These are phyloP conservation scores for Cheilosia grossa DNA, from an alignment of 2,888 invertebrate species.

Conservation along the genomic window DNA sequence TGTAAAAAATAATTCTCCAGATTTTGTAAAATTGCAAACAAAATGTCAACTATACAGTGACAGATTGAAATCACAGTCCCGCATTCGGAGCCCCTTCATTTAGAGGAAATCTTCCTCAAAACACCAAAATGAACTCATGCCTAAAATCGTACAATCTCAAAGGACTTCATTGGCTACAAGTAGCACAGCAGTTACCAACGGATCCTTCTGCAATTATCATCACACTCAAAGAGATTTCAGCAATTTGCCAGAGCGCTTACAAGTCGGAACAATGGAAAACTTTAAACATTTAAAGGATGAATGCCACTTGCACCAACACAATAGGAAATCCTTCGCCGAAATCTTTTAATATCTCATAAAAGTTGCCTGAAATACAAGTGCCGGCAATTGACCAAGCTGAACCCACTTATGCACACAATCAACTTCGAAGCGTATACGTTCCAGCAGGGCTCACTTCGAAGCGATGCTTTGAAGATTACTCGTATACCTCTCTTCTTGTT, in stretches of 20 bases:
- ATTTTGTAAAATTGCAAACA: no score
- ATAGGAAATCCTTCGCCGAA: background rate
- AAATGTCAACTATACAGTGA: no score
- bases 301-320: background rate
- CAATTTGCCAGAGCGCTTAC: slow-evolving; percentile 3
- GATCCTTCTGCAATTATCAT: slow-evolving; percentile 1
- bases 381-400: slow-evolving; percentile 7
- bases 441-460: slow-evolving; percentile 6
- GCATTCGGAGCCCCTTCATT: no score
- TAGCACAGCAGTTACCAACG: background rate
- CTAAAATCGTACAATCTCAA: no score
- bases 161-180: no score
- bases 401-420: slow-evolving; percentile 10
- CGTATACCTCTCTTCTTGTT: background rate
- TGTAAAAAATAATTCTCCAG: no score
- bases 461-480: background rate
- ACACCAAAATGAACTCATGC: no score
- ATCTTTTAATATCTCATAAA: slow-evolving; percentile 15
- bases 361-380: background rate
- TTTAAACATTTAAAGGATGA: slow-evolving; percentile 11
- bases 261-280: slow-evolving; percentile 7
- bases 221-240: background rate
- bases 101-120: no score
- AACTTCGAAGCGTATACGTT: slow-evolving; percentile 12
- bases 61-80: no score